Percentiles rank a stretch among this genome's conserved stretches.
Conservation (phyloP, 2,888 invertebrate species). For the Abscondita cerata region DNA sequence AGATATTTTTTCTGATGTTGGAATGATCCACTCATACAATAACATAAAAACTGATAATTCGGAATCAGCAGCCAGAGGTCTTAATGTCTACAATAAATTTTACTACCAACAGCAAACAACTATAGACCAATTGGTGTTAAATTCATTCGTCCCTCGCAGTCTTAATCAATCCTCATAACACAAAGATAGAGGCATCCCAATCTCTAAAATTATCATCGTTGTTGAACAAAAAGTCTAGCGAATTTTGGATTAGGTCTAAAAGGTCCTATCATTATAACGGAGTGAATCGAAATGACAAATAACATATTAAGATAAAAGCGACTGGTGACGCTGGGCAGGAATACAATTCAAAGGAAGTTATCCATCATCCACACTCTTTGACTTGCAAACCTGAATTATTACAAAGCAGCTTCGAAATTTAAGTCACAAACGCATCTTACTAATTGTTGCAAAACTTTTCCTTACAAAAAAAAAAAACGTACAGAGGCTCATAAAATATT, state of each 20-base stretch:
- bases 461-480: no score
- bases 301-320: slow-evolving; percentile 55
- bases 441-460: no score
- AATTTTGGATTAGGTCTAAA: slow-evolving; percentile 57
- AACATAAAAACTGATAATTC: slow-evolving; percentile 53
- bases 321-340: slow-evolving; percentile 54
- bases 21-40: slow-evolving; percentile 42
- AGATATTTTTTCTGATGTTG: slow-evolving; percentile 40
- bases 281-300: slow-evolving; percentile 59
- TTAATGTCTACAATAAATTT: slow-evolving; percentile 54
- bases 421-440: no score
- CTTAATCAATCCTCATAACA: slow-evolving; percentile 59
- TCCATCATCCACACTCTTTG: slow-evolving; percentile 52
- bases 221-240: slow-evolving; percentile 56
- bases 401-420: no score
- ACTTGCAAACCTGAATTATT: slow-evolving; percentile 26
- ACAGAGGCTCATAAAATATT: slow-evolving; percentile 23
- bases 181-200: slow-evolving; percentile 56
- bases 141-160: slow-evolving; percentile 56
- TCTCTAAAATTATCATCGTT: slow-evolving; percentile 53
- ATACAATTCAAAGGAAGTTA: slow-evolving; percentile 50
- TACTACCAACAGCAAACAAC: slow-evolving; percentile 53
- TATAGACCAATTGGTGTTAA: slow-evolving; percentile 58
- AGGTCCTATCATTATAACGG: slow-evolving; percentile 57
- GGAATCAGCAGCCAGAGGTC: slow-evolving; percentile 48